Conservation (phyloP, 2,888 invertebrate species). For the Andrena haemorrhoa region DNA sequence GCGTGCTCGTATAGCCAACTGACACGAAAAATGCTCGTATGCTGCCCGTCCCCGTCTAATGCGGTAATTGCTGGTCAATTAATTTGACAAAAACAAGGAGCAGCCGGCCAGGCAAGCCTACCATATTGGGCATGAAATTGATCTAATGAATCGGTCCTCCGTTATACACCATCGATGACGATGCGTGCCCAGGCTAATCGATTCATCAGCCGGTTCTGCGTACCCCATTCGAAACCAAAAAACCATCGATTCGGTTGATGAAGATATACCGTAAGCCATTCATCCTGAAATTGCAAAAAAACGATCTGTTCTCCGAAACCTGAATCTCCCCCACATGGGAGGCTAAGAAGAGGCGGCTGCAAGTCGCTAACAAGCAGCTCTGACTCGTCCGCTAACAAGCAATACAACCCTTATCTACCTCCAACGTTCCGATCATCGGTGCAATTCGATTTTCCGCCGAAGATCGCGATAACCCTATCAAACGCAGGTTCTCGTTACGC, state of each 20-base stretch:
- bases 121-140: conserved; percentile 72
- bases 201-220: conserved; percentile 63
- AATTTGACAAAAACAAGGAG: conserved; percentile 78
- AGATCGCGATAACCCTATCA: conserved; percentile 72
- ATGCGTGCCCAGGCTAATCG: conserved; percentile 53
- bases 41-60: conserved; percentile 70
- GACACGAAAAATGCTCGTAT: conserved; percentile 67
- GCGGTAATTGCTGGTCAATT: conserved; percentile 77
- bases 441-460: conserved; percentile 16
- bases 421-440: background rate
- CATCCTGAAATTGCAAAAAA: conserved; percentile 9
- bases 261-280: conserved; percentile 53
- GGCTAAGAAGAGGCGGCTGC: background rate
- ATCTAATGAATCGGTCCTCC: conserved; percentile 63
- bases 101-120: conserved; percentile 61
- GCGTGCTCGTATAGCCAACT: conserved; percentile 71
- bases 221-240: conserved; percentile 41
- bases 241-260: conserved; percentile 51
- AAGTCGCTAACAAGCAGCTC: background rate
- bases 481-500: conserved; percentile 76
- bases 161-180: conserved; percentile 49
- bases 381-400: background rate
- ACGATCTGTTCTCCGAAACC: background rate
- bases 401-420: background rate
- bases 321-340: background rate